phyloP scores from a whole-genome alignment of 2,113 vertebrate genomes.

The Rhinolophus ferrumequinum region DNA sequence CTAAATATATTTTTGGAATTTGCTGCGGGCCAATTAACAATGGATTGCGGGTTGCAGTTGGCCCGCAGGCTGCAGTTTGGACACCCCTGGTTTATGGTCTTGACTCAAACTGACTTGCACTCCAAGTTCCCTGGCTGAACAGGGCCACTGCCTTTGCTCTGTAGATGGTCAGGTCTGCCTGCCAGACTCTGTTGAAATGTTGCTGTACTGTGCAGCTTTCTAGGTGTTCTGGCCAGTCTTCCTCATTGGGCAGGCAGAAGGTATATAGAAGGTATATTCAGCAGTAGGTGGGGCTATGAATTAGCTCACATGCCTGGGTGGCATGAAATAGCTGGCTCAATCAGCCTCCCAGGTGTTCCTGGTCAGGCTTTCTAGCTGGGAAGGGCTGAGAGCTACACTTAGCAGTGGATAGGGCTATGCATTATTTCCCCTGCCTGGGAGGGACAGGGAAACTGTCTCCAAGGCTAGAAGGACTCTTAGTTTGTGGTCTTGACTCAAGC shows the following conservation, averaged over 20 bases:
- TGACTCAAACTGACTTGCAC: no score
- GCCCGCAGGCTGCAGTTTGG: no score
- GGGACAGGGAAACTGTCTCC: not conserved
- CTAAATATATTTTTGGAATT: no score
- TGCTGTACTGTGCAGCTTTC: not conserved
- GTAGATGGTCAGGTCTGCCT: not conserved
- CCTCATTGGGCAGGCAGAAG: not conserved
- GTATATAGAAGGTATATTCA: not conserved
- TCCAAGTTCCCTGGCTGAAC: not conserved
- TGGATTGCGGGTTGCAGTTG: no score
- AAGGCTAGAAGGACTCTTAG: not conserved
- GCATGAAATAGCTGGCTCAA: not conserved
- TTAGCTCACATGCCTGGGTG: not conserved
- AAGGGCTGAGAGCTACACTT: not conserved
- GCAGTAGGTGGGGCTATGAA: not conserved
- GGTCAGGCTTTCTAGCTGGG: not conserved
- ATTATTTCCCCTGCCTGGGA: not conserved
- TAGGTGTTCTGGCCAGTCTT: not conserved
- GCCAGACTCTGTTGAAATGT: not conserved
- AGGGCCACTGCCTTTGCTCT: not conserved
- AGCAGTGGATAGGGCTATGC: not conserved
- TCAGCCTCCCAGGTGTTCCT: not conserved
- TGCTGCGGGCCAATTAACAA: no score
- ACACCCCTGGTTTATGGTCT: no score
- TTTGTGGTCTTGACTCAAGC: not conserved